These are phyloP conservation scores for Tryphoninae sp. DNA, from an alignment of 2,888 invertebrate species.

Conservation along the genomic window DNA sequence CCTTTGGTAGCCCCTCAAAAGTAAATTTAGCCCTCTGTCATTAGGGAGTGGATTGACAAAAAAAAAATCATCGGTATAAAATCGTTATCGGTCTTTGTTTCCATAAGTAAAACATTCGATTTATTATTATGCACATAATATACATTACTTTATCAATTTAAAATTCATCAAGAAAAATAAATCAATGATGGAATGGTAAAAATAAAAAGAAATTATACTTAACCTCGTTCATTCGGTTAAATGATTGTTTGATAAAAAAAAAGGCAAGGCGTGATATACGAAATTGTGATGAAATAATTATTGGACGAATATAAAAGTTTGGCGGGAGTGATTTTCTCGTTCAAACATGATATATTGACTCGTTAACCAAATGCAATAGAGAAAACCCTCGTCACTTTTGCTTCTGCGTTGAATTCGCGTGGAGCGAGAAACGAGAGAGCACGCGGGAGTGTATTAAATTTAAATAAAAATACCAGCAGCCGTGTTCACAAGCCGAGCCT, in stretches of 20 bases:
- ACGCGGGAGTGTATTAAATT: constrained; percentile 78
- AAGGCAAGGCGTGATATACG: not conserved
- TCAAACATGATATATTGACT: constrained; percentile 28
- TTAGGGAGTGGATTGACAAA: not conserved
- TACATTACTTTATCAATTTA: not conserved
- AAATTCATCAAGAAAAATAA: not conserved
- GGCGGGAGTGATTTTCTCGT: constrained; percentile 19
- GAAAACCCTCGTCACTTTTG: constrained; percentile 47
- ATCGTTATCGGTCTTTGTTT: not conserved
- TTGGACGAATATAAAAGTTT: constrained; percentile 21
- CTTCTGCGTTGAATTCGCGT: constrained; percentile 26
- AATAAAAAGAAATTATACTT: not conserved
- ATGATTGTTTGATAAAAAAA: not conserved
- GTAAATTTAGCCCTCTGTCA: not conserved
- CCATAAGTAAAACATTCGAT: not conserved
- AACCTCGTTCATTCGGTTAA: not conserved
- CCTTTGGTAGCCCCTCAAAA: constrained; percentile 6
- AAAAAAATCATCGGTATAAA: not conserved
- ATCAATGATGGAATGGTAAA: not conserved
- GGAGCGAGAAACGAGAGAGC: constrained; percentile 6
- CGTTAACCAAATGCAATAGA: constrained; percentile 41
- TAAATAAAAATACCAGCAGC: constrained; percentile 81
- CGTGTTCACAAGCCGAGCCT: constrained; percentile 79
- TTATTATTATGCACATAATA: not conserved
- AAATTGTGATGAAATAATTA: constrained; percentile 16